Evolutionary conservation across 1,140 invertebrate genomes (phyloP).

Genomic region (Cyrtorhinus lividipennis): DNA sequence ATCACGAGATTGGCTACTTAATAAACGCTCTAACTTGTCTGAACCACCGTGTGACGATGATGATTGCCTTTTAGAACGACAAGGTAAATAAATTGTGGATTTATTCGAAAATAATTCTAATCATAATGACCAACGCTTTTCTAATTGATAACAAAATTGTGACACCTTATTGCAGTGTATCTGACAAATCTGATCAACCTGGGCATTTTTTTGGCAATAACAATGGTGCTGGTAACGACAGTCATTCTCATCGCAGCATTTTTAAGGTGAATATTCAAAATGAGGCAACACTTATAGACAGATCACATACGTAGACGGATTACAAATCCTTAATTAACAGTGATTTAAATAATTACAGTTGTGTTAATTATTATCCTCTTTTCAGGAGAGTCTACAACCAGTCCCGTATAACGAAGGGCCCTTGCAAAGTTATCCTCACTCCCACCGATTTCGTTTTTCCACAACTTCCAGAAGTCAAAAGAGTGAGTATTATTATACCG

Average conservation of each 20-base stretch:
- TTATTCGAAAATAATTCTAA: too few relatives aligned
- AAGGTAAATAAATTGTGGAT: too few relatives aligned
- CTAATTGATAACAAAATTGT: not conserved
- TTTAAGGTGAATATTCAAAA: not conserved
- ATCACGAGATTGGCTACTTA: not conserved
- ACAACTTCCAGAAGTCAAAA: constrained; percentile 43
- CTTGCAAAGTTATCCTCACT: constrained; percentile 58
- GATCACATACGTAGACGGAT: too few relatives aligned
- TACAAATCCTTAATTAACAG: too few relatives aligned
- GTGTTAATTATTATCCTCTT: too few relatives aligned
- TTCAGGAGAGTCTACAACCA: constrained; percentile 45
- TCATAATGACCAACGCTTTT: not conserved
- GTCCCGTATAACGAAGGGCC: constrained; percentile 51
- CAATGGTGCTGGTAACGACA: not conserved
- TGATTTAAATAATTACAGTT: too few relatives aligned
- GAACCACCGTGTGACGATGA: not conserved
- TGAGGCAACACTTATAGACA: too few relatives aligned
- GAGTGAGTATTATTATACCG: constrained; percentile 36
- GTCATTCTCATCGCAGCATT: not conserved
- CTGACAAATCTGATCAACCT: not conserved
- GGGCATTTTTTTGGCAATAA: not conserved
- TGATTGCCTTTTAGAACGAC: not conserved
- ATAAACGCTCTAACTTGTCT: not conserved
- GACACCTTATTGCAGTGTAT: too few relatives aligned
- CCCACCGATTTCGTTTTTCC: constrained; percentile 60